A percentile compares a stretch with the other conserved stretches of the same genome.
These are phyloP conservation scores for Cololabis saira DNA, from an alignment of 2,113 vertebrate species.

Conservation along the genomic window DNA sequence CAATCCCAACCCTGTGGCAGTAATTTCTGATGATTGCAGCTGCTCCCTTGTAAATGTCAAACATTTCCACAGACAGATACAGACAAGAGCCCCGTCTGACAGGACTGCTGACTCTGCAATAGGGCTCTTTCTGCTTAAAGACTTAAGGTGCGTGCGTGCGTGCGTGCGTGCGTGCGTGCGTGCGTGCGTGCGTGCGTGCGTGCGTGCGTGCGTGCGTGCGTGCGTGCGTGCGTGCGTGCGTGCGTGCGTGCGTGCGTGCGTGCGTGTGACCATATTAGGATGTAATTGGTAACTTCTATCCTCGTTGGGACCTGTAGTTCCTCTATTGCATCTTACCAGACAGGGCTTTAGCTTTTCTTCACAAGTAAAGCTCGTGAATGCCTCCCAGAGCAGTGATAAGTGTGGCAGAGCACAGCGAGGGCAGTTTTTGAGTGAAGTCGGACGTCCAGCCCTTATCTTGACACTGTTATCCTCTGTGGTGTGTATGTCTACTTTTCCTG, in stretches of 20 bases:
- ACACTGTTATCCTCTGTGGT: conserved; percentile 2
- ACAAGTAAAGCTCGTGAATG: neutral
- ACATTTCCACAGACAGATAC: conserved; percentile 18
- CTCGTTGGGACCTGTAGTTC: too few relatives aligned
- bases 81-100: conserved; percentile 28
- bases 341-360: too few relatives aligned
- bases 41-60: conserved; percentile 52
- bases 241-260: too few relatives aligned
- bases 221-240: too few relatives aligned
- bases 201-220: too few relatives aligned
- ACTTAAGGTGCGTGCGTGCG: too few relatives aligned
- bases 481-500: conserved; percentile 28
- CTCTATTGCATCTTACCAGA: too few relatives aligned
- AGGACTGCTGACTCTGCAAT: conserved; percentile 23
- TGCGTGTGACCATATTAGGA: too few relatives aligned
- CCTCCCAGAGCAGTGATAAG: neutral
- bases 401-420: neutral
- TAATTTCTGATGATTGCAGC: conserved; percentile 38
- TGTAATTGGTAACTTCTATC: too few relatives aligned
- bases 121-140: too few relatives aligned
- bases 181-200: too few relatives aligned
- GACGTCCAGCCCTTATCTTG: conserved; percentile 21
- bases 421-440: conserved; percentile 16
- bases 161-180: too few relatives aligned
- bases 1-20: conserved; percentile 29